phyloP scores from a whole-genome alignment of 2,113 vertebrate genomes.

The Scomber scombrus region DNA sequence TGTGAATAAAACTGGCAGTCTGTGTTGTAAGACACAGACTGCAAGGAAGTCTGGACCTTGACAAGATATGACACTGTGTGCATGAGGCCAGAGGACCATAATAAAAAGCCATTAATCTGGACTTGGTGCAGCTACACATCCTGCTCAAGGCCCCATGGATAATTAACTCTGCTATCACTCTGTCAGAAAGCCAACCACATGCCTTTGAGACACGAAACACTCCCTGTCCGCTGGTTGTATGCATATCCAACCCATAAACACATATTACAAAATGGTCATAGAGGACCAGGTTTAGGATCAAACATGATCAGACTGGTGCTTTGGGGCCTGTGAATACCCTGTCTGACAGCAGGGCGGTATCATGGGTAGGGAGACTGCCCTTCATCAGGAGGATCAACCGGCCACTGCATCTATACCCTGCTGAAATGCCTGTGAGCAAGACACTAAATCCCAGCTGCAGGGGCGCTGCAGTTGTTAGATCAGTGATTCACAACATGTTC shows the following conservation, averaged over 20 bases:
- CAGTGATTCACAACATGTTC: constrained; percentile 5
- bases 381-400: constrained; percentile 25
- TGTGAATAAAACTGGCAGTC: constrained; percentile 62
- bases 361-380: background rate
- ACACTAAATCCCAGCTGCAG: constrained; percentile 27
- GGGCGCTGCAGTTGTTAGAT: constrained; percentile 14
- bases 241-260: constrained; percentile 31
- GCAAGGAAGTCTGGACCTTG: constrained; percentile 72
- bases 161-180: constrained; percentile 55
- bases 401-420: constrained; percentile 14
- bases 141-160: constrained; percentile 51
- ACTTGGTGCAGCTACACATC: constrained; percentile 61
- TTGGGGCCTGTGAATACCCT: constrained; percentile 15
- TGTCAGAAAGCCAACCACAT: constrained; percentile 54
- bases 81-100: constrained; percentile 60
- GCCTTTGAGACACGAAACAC: constrained; percentile 42
- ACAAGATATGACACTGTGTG: constrained; percentile 70
- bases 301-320: constrained; percentile 31
- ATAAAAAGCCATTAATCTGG: constrained; percentile 69
- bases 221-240: constrained; percentile 18
- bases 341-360: constrained; percentile 21
- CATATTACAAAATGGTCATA: constrained; percentile 39
- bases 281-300: constrained; percentile 35
- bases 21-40: constrained; percentile 64
- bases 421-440: constrained; percentile 32